A percentile compares a stretch with the other conserved stretches of the same genome.
These are phyloP conservation scores for Gallinago solitaria DNA, from an alignment of 2,797 vertebrate species.

Conservation along the genomic window DNA sequence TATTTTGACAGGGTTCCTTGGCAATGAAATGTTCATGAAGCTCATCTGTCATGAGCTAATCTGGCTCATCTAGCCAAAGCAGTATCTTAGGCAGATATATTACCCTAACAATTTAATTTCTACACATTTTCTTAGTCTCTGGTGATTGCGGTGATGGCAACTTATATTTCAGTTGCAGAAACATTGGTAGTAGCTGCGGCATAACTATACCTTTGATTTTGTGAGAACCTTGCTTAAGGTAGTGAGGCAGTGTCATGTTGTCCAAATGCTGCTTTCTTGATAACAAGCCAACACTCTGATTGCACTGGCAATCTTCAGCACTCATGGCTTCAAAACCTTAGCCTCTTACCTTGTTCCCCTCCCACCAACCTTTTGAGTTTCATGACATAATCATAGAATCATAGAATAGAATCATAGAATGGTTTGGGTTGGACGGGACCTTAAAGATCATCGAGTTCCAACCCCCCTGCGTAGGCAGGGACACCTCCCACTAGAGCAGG, in stretches of 20 bases:
- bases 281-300: background rate
- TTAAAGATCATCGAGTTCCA: too few species aligned
- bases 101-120: constrained; percentile 68
- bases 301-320: background rate
- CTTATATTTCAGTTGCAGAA: constrained; percentile 38
- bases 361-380: background rate
- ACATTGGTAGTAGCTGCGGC: background rate
- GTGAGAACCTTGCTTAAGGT: background rate
- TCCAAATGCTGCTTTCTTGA: fast-evolving
- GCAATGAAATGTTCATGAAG: constrained; percentile 77
- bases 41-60: constrained; percentile 77
- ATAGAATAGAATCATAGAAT: too few species aligned
- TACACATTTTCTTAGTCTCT: constrained; percentile 56
- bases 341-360: background rate
- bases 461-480: too few species aligned
- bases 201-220: background rate
- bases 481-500: too few species aligned
- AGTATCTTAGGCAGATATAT: constrained; percentile 62
- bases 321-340: background rate
- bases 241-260: background rate
- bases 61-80: constrained; percentile 76
- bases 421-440: too few species aligned
- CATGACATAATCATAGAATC: background rate
- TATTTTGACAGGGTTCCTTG: constrained; percentile 78
- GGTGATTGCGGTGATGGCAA: constrained; percentile 55